phyloP scores from a whole-genome alignment of 2,888 invertebrate species.

The Cataglyphis cursor region DNA sequence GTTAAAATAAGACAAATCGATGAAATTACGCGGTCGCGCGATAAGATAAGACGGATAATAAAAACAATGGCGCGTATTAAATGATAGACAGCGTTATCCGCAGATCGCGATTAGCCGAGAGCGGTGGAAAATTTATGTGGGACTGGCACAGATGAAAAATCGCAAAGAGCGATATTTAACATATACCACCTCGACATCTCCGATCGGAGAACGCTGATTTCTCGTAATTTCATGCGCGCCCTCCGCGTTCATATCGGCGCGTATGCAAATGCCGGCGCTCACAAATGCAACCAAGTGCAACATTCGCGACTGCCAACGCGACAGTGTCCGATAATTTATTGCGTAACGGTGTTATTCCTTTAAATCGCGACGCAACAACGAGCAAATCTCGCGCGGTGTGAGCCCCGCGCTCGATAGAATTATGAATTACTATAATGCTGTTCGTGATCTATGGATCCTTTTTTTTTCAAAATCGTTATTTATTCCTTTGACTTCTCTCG shows the following conservation, averaged over 20 bases:
- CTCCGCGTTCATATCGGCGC: constrained; percentile 13
- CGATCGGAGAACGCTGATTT: constrained; percentile 55
- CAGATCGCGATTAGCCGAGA: constrained; percentile 53
- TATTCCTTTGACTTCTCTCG: constrained; percentile 35
- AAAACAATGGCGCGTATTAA: constrained; percentile 52
- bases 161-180: constrained; percentile 49
- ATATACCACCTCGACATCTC: constrained; percentile 36
- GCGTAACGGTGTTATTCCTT: constrained; percentile 54
- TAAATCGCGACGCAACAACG: constrained; percentile 52
- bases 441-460: constrained; percentile 46
- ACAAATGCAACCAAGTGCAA: constrained; percentile 54
- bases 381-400: constrained; percentile 30
- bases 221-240: constrained; percentile 55
- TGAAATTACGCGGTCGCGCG: constrained; percentile 68
- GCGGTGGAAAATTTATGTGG: constrained; percentile 54
- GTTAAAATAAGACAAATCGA: constrained; percentile 63
- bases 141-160: constrained; percentile 52
- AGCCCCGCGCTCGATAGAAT: constrained; percentile 35
- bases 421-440: constrained; percentile 49
- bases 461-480: constrained; percentile 41
- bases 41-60: constrained; percentile 59
- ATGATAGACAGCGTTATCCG: constrained; percentile 53
- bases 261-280: constrained; percentile 37
- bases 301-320: constrained; percentile 55
- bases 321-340: constrained; percentile 46